Conservation (phyloP, 2,113 vertebrate species). For the Rhabdomys dilectus region DNA sequence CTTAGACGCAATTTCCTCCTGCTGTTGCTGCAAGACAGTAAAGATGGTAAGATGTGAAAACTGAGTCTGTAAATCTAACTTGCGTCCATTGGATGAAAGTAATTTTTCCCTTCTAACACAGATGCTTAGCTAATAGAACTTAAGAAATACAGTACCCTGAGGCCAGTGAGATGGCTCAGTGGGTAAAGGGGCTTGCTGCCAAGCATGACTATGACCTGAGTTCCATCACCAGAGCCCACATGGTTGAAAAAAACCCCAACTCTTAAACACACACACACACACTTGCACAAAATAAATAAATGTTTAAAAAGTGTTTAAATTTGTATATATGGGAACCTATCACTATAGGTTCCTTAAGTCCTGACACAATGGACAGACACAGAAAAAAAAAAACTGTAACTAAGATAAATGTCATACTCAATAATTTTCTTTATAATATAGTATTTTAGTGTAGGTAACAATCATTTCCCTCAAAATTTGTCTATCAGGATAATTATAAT, state of each 20-base stretch:
- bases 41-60: slow-evolving; percentile 44
- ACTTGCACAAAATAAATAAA: background rate
- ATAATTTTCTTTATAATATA: background rate
- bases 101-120: slow-evolving; percentile 1
- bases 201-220: background rate
- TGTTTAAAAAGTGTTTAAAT: background rate
- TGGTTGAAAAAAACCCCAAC: background rate
- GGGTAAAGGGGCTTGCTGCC: background rate
- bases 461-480: background rate
- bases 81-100: background rate
- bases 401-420: background rate
- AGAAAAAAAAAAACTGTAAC: background rate
- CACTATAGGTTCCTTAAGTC: background rate
- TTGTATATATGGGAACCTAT: background rate
- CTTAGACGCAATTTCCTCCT: slow-evolving; percentile 93
- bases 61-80: background rate
- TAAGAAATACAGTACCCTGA: background rate
- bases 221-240: background rate
- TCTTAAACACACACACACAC: background rate
- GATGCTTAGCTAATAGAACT: background rate
- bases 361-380: background rate
- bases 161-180: background rate
- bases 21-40: slow-evolving; percentile 87
- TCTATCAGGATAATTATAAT: background rate
- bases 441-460: background rate